phyloP scores from a whole-genome alignment of 1,140 invertebrate genomes.

The Drosophila subpulchrella region DNA sequence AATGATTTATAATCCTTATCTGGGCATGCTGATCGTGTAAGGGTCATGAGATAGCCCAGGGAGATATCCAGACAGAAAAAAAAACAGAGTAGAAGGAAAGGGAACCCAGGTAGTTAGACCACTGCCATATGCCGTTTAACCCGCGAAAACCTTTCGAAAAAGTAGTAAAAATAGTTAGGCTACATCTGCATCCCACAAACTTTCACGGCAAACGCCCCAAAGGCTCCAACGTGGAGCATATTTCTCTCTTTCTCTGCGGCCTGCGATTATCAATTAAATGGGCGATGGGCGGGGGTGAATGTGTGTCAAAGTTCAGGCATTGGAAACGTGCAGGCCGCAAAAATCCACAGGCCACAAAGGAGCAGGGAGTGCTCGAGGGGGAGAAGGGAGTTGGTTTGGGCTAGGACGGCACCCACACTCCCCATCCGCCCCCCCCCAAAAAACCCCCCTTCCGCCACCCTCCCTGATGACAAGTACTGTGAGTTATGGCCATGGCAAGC shows the following conservation, averaged over 20 bases:
- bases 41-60: conserved; percentile 54
- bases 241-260: conserved; percentile 53
- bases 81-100: background rate
- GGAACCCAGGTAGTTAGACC: conserved; percentile 41
- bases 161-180: conserved; percentile 17
- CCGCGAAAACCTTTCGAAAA: conserved; percentile 39
- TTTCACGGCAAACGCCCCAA: conserved; percentile 69
- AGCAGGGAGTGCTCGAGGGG: conserved; percentile 1
- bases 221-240: conserved; percentile 73
- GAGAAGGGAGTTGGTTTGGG: background rate
- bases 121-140: conserved; percentile 34
- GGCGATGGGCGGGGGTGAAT: conserved; percentile 58
- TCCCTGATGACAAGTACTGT: conserved; percentile 55
- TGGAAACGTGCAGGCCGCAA: conserved; percentile 74
- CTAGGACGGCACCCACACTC: conserved; percentile 64
- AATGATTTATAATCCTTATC: conserved; percentile 83
- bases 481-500: conserved; percentile 78
- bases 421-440: background rate
- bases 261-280: conserved; percentile 75
- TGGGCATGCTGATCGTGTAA: conserved; percentile 66
- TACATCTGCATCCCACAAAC: conserved; percentile 46
- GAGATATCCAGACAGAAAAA: conserved; percentile 4
- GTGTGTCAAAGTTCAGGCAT: conserved; percentile 79
- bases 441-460: background rate
- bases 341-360: conserved; percentile 43